Percentiles rank a stretch among this genome's conserved stretches.
Evolutionary conservation across 2,797 vertebrate species (phyloP).

Genomic region (Trematomus bernacchii): DNA sequence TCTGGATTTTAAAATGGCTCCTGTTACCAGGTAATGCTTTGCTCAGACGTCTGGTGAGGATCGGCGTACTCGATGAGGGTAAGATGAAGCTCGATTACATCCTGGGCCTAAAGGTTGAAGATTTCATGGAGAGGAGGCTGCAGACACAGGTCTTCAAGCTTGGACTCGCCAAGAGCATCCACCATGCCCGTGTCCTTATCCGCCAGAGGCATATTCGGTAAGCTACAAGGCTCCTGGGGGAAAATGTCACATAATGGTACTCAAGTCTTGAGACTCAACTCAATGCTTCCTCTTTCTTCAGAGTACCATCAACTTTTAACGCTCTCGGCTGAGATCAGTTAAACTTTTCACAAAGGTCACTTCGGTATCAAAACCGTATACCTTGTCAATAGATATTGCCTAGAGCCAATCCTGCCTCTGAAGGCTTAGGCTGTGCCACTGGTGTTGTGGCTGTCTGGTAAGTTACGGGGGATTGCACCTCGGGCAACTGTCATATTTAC

Average conservation of each 20-base stretch:
- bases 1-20: not conserved
- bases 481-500: constrained; percentile 63
- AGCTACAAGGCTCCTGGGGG: not conserved
- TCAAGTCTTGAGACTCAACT: constrained; percentile 42
- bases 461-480: constrained; percentile 81
- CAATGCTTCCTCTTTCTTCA: constrained; percentile 81
- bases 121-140: constrained; percentile 95
- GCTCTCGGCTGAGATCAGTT: constrained; percentile 61
- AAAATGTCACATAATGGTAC: not conserved
- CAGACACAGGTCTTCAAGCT: constrained; percentile 97
- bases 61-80: constrained; percentile 94
- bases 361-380: constrained; percentile 94
- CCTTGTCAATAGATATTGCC: constrained; percentile 88
- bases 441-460: constrained; percentile 76
- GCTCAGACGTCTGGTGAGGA: constrained; percentile 92
- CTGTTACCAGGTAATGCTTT: constrained; percentile 90
- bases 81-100: constrained; percentile 99
- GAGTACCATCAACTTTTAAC: constrained; percentile 67
- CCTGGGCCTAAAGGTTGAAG: constrained; percentile 94
- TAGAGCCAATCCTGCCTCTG: constrained; percentile 77
- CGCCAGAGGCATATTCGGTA: constrained; percentile 97
- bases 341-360: constrained; percentile 90
- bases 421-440: constrained; percentile 50
- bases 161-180: constrained; percentile 95
- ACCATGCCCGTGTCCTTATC: constrained; percentile 95